Percentiles rank a stretch among this genome's conserved stretches.
Evolutionary conservation across 2,888 invertebrate genomes (phyloP).

Genomic region (Eristalis arbustorum): DNA sequence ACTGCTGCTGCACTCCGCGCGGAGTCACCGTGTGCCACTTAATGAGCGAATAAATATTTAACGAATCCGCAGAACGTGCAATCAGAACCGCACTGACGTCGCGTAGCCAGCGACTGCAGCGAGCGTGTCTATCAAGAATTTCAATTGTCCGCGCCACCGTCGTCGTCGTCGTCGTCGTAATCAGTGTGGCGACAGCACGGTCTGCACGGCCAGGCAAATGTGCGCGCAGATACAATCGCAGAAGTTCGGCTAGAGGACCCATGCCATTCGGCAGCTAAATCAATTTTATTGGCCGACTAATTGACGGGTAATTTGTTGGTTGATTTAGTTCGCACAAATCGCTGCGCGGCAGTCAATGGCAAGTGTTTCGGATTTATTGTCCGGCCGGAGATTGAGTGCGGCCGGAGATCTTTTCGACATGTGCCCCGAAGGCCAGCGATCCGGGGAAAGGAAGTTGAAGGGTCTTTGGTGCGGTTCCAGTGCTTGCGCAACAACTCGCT

Average conservation of each 20-base stretch:
- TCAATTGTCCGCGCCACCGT: neutral
- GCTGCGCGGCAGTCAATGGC: slow-evolving; percentile 26
- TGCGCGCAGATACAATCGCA: neutral
- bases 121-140: neutral
- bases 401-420: too few relatives aligned
- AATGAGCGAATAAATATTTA: slow-evolving; percentile 60
- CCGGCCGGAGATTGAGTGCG: neutral
- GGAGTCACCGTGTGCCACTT: slow-evolving; percentile 32
- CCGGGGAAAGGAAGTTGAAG: too few relatives aligned
- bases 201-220: neutral
- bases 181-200: too few relatives aligned
- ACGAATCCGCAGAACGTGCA: slow-evolving; percentile 51
- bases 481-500: neutral
- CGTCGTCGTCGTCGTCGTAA: neutral
- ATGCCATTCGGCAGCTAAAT: slow-evolving; percentile 45
- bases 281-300: slow-evolving; percentile 66
- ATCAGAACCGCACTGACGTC: neutral
- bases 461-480: too few relatives aligned
- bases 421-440: too few relatives aligned
- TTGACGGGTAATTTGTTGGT: slow-evolving; percentile 63
- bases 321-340: slow-evolving; percentile 39
- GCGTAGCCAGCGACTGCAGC: neutral
- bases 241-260: neutral
- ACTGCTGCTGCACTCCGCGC: neutral
- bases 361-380: slow-evolving; percentile 48